phyloP scores from a whole-genome alignment of 2,888 invertebrate genomes.

The Carcina quercana region DNA sequence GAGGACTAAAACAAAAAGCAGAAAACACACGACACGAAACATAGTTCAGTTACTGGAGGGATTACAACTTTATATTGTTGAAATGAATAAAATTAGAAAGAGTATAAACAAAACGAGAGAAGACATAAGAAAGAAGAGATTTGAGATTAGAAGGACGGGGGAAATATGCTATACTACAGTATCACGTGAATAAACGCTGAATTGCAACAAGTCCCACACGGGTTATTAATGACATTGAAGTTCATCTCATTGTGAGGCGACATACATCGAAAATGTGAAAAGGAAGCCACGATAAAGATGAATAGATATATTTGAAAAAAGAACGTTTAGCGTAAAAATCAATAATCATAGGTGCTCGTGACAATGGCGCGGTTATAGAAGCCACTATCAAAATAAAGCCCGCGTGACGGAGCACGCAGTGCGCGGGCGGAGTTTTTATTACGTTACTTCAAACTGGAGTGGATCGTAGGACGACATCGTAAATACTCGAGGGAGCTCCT shows the following conservation, averaged over 20 bases:
- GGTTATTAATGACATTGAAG: constrained; percentile 67
- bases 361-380: constrained; percentile 66
- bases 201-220: constrained; percentile 63
- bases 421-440: constrained; percentile 68
- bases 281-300: constrained; percentile 62
- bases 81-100: too few species aligned
- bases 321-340: constrained; percentile 72
- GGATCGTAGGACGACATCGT: constrained; percentile 31
- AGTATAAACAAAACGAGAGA: too few species aligned
- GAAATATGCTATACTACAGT: constrained; percentile 12
- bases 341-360: constrained; percentile 61
- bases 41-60: too few species aligned
- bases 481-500: constrained; percentile 10
- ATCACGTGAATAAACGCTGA: constrained; percentile 19
- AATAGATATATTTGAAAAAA: constrained; percentile 59
- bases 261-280: constrained; percentile 57
- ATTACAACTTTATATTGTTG: too few species aligned
- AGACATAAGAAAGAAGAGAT: too few species aligned
- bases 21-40: too few species aligned
- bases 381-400: constrained; percentile 66
- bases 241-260: constrained; percentile 47
- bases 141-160: too few species aligned
- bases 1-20: too few species aligned
- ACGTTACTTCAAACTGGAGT: constrained; percentile 24
- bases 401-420: constrained; percentile 61